Percentiles rank a stretch among this genome's conserved stretches.
Conservation (phyloP, 1,140 invertebrate species). For the Drosophila bocqueti region DNA sequence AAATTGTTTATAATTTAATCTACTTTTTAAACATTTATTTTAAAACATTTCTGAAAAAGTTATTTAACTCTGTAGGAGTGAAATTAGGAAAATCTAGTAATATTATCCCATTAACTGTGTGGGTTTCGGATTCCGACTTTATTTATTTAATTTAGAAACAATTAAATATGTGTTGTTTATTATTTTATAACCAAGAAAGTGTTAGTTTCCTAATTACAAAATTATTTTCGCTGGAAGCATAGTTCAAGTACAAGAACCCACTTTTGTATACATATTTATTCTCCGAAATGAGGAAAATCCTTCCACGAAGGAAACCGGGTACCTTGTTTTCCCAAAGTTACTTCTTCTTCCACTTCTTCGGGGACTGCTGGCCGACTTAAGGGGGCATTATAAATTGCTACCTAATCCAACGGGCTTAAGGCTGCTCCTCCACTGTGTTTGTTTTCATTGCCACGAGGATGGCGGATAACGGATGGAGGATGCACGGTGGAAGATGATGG, state of each 20-base stretch:
- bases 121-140: too few species aligned
- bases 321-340: slow-evolving; percentile 9
- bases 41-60: too few species aligned
- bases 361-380: slow-evolving; percentile 17
- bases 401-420: slow-evolving; percentile 34
- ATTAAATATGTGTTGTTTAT: background rate
- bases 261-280: background rate
- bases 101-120: too few species aligned
- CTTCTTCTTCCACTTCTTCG: background rate
- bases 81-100: too few species aligned
- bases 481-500: background rate
- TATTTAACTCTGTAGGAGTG: too few species aligned
- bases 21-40: too few species aligned
- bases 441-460: slow-evolving; percentile 35
- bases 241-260: background rate
- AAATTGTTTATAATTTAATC: too few species aligned
- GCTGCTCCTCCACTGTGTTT: slow-evolving; percentile 24
- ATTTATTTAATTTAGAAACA: too few species aligned
- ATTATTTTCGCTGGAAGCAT: background rate
- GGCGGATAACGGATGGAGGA: background rate
- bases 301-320: background rate
- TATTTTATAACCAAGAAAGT: background rate
- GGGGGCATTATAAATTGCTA: slow-evolving; percentile 53
- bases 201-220: background rate
- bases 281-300: slow-evolving; percentile 12